These are phyloP conservation scores for Idaea biselata DNA, from an alignment of 2,888 invertebrate species.

Conservation along the genomic window DNA sequence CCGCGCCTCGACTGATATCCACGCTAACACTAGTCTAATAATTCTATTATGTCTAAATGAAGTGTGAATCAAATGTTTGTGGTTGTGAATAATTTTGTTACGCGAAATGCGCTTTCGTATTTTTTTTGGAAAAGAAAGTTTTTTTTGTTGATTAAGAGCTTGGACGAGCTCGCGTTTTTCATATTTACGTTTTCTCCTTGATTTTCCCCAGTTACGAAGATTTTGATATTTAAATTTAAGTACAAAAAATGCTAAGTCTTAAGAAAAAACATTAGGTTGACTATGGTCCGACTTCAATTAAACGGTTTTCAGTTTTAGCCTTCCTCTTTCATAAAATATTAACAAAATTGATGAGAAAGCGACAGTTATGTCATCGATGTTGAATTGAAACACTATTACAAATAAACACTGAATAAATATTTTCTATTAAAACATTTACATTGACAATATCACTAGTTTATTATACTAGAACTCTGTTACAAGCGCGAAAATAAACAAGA, in stretches of 20 bases:
- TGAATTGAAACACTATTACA: background rate
- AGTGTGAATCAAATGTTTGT: background rate
- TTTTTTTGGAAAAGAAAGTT: background rate
- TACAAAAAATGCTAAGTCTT: too few relatives aligned
- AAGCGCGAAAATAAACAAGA: background rate
- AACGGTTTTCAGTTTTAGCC: too few relatives aligned
- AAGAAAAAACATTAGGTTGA: too few relatives aligned
- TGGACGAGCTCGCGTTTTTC: too few relatives aligned
- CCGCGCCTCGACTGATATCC: slow-evolving; percentile 11
- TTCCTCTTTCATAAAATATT: too few relatives aligned
- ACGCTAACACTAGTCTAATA: background rate
- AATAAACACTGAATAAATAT: background rate
- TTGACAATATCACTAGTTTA: background rate
- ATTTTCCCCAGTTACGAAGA: too few relatives aligned
- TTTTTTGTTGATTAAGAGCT: too few relatives aligned
- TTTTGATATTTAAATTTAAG: too few relatives aligned
- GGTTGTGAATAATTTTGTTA: background rate
- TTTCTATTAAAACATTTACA: background rate
- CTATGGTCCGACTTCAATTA: too few relatives aligned
- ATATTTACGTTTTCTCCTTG: too few relatives aligned
- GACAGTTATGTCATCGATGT: background rate
- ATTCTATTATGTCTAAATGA: background rate
- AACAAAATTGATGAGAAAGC: too few relatives aligned
- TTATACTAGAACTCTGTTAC: background rate
- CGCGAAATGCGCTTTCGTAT: background rate